phyloP scores from a whole-genome alignment of 2,113 vertebrate species.

The Ranitomeya imitator region DNA sequence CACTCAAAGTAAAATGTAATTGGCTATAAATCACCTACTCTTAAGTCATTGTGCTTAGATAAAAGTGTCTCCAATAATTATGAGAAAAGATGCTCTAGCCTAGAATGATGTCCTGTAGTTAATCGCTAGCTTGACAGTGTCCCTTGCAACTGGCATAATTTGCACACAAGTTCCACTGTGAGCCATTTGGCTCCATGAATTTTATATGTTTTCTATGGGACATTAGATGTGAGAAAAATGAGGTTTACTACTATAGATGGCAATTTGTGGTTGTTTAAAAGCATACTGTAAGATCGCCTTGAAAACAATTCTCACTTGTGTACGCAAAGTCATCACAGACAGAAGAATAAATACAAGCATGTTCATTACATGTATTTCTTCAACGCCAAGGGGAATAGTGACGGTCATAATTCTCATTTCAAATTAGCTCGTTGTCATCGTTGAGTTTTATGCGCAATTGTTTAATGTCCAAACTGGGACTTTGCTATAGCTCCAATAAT shows the following conservation, averaged over 20 bases:
- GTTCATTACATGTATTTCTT: background rate
- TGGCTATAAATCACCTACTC: conserved; percentile 23
- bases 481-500: background rate
- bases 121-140: background rate
- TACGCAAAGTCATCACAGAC: conserved; percentile 23
- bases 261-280: conserved; percentile 13
- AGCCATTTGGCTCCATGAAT: background rate
- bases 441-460: background rate
- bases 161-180: background rate
- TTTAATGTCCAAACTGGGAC: background rate
- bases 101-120: conserved; percentile 3
- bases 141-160: background rate
- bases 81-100: conserved; percentile 16
- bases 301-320: conserved; percentile 29
- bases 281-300: conserved; percentile 20
- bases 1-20: background rate
- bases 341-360: conserved; percentile 3
- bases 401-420: conserved; percentile 3
- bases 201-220: background rate
- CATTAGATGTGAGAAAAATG: background rate
- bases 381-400: background rate
- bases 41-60: conserved; percentile 11
- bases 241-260: background rate
- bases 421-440: background rate
- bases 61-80: conserved; percentile 28